These are phyloP conservation scores for Ginglymostoma cirratum DNA, from an alignment of 2,113 vertebrate genomes.

Conservation along the genomic window DNA sequence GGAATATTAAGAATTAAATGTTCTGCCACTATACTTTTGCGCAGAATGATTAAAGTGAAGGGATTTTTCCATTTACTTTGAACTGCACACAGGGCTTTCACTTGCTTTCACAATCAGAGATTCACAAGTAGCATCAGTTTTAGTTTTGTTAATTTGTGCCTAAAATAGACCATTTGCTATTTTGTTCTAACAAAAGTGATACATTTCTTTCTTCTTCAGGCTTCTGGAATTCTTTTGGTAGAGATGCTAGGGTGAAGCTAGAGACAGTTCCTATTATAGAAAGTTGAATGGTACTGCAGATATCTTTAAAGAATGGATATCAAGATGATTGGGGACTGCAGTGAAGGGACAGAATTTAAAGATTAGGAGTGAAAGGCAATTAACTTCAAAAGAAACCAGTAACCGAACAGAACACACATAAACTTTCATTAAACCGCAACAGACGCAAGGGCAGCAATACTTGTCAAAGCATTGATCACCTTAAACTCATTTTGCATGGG, in stretches of 20 bases:
- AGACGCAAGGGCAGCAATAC: not conserved
- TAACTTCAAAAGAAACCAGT: not conserved
- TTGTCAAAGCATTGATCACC: not conserved
- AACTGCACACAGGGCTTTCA: not conserved
- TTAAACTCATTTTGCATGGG: not conserved
- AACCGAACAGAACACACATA: not conserved
- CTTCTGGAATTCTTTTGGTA: not conserved
- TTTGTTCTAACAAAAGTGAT: not conserved
- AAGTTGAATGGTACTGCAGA: not conserved
- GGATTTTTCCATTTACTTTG: not conserved
- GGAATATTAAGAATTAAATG: conserved; percentile 16
- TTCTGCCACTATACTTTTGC: not conserved
- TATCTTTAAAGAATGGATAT: too few species aligned
- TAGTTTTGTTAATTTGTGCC: not conserved
- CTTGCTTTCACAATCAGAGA: not conserved
- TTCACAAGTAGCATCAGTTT: not conserved
- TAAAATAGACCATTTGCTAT: not conserved
- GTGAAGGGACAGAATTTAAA: not conserved
- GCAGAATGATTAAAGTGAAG: conserved; percentile 9
- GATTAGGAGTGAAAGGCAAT: not conserved
- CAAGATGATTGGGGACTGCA: not conserved
- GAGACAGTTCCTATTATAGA: not conserved
- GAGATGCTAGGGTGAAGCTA: not conserved
- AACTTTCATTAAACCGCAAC: not conserved
- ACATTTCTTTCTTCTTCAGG: not conserved